Evolutionary conservation across 2,113 vertebrate genomes (phyloP).

Genomic region (Ailurus styani): DNA sequence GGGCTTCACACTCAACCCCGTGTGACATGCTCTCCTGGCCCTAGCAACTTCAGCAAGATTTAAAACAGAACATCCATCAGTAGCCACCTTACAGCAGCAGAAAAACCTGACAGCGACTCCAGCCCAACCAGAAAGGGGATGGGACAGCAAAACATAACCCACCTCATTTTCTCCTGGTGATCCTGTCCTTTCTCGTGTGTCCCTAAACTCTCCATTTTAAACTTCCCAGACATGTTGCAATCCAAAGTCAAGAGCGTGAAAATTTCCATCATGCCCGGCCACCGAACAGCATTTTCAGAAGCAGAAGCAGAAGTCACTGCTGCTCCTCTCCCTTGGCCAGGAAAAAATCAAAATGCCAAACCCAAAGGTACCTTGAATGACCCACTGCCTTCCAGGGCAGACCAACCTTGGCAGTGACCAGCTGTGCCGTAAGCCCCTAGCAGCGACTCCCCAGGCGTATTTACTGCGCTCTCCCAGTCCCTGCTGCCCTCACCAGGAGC

Average conservation of each 20-base stretch:
- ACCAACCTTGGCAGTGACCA: neutral
- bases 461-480: neutral
- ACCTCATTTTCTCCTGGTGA: neutral
- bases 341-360: neutral
- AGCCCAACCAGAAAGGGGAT: neutral
- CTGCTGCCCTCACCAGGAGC: neutral
- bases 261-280: neutral
- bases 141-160: neutral
- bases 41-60: neutral
- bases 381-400: neutral
- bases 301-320: neutral
- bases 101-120: neutral
- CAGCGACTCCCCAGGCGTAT: neutral
- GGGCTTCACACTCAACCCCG: neutral
- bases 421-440: neutral
- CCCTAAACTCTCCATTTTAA: neutral
- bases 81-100: neutral
- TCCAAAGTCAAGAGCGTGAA: constrained; percentile 34
- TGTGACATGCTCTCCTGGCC: neutral
- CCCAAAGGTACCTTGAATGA: constrained; percentile 36
- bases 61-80: neutral
- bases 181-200: neutral
- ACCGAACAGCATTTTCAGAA: constrained; percentile 24
- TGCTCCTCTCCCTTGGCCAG: neutral
- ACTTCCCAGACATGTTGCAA: constrained; percentile 15